Conservation (phyloP, 2,113 vertebrate species). For the Trinectes maculatus region DNA sequence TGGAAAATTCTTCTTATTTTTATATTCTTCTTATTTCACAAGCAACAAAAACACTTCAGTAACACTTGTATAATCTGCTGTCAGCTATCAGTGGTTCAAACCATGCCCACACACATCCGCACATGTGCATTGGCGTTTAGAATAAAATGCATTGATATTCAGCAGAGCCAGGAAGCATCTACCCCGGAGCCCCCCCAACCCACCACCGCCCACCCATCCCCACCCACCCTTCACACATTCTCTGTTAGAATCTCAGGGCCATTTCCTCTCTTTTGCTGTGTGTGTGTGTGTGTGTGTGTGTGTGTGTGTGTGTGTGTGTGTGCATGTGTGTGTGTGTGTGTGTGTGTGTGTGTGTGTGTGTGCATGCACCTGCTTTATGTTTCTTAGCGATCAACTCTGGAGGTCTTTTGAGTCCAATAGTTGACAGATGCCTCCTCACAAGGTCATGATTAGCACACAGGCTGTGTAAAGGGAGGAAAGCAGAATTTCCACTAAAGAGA, state of each 20-base stretch:
- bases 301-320: constrained; percentile 23
- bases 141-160: constrained; percentile 64
- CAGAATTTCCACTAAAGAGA: not conserved
- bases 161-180: constrained; percentile 56
- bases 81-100: constrained; percentile 33
- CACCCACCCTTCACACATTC: constrained; percentile 52
- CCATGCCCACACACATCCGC: constrained; percentile 60
- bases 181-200: too few species aligned
- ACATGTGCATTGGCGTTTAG: constrained; percentile 65
- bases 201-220: too few species aligned
- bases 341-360: constrained; percentile 24
- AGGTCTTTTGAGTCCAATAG: constrained; percentile 55
- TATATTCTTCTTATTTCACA: not conserved
- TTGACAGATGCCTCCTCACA: constrained; percentile 43
- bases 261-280: constrained; percentile 47
- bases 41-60: constrained; percentile 10
- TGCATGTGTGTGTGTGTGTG: constrained; percentile 18
- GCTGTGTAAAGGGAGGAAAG: not conserved
- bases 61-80: constrained; percentile 14
- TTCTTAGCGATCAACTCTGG: constrained; percentile 60
- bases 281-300: constrained; percentile 9
- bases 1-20: not conserved
- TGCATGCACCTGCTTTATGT: constrained; percentile 73
- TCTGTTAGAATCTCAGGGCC: constrained; percentile 53
- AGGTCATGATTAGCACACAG: constrained; percentile 11